Percentiles rank a stretch among this genome's conserved stretches.
Conservation (phyloP, 2,888 invertebrate genomes). For the Smittia aterrima region DNA sequence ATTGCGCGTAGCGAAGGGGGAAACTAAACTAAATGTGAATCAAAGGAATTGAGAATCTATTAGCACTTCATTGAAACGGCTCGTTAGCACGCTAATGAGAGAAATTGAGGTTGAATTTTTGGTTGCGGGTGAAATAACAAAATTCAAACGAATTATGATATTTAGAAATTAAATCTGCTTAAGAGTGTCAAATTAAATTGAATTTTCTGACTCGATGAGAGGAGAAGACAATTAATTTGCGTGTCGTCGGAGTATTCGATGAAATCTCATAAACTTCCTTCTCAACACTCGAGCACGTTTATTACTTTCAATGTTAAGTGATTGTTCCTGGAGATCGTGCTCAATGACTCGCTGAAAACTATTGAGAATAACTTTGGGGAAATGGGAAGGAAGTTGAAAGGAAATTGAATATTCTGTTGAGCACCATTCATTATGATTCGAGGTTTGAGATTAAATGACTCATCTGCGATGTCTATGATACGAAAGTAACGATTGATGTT, state of each 20-base stretch:
- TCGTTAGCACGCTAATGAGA: slow-evolving; percentile 10
- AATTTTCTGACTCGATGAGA: too few relatives aligned
- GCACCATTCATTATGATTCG: neutral
- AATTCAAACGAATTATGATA: too few relatives aligned
- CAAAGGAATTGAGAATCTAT: neutral
- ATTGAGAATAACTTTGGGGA: neutral
- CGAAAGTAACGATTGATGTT: neutral
- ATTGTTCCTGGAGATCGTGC: neutral
- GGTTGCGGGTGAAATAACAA: too few relatives aligned
- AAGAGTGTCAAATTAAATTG: too few relatives aligned
- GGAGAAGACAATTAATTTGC: too few relatives aligned
- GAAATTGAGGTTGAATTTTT: neutral
- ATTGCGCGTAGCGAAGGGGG: neutral
- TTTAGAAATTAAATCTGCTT: too few relatives aligned
- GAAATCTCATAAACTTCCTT: neutral
- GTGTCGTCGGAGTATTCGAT: too few relatives aligned
- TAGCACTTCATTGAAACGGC: slow-evolving; percentile 5
- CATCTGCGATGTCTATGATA: too few relatives aligned
- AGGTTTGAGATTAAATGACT: neutral
- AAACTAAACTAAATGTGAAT: neutral
- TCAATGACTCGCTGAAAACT: too few relatives aligned
- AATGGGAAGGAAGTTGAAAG: neutral
- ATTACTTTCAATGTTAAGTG: neutral
- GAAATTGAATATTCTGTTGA: neutral
- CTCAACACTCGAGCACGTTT: neutral